Base-by-base conservation (phyloP, 2,888 invertebrate genomes). In the Cyaniris semiargus region DNA sequence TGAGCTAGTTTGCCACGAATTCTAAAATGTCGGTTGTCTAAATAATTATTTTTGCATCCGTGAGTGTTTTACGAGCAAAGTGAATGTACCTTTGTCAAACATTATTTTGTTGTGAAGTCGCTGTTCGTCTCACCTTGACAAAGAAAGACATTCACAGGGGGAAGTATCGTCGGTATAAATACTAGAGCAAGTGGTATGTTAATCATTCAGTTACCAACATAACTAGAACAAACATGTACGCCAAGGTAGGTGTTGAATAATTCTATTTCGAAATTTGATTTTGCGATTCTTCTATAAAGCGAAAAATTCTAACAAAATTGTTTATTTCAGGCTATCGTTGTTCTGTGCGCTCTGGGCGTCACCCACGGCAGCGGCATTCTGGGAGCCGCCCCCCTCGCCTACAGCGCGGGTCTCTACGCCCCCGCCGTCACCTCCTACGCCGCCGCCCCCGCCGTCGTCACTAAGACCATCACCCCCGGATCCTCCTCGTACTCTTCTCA, bases 341-440 rank as follows among this genome's bases (percentile, higher is more conserved):
- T 96, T 83, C 94, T 94, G 84, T 94, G 95, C 86, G 90, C 94
- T 82, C 88, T 96, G 90, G 95, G 95, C 82, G 89, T 94, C 75
- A 95, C 93, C 86, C 94, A 90, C 84, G 95, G 95, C 81, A 94
- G 96, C 81, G 87, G 94, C 82, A 85, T 72, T 86, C 92, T 58
- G 85, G 91, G 75, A 87, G 34, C 21, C 48, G 21, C 13, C 7
- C 72, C 8, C 15, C 13, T 72, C 44, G 60, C 60, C 3, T 60
- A 60, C 76, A 76, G 77, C 76, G 58, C 84, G 77, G 81, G 81
- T 7, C 23, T 23, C 82, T 13, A 90, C 83, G 88, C 93, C 93
- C 87, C 95, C 83, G 90, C 96, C 87, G 88, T 95, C 80, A 89
- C 96, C 83, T 94, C 94, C 4, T 71, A 71, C 71, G 76, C 79